phyloP scores from a whole-genome alignment of 2,888 invertebrate genomes.

The Pseudococcus viburni region DNA sequence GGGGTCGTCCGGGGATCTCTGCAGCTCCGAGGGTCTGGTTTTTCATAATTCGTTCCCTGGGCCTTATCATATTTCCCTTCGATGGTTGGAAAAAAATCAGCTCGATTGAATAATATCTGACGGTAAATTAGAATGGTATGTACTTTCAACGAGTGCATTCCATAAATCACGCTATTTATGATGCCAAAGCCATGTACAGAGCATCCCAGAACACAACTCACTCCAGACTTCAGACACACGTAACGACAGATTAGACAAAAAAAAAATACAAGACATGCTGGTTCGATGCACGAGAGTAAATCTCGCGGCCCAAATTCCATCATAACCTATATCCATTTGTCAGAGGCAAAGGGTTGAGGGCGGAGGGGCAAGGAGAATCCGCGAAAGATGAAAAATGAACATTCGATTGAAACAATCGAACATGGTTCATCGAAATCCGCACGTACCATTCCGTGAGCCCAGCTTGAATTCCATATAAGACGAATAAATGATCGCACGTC shows the following conservation, averaged over 20 bases:
- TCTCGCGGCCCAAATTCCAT: conserved; percentile 41
- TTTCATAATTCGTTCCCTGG: neutral
- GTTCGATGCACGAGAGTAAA: neutral
- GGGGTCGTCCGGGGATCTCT: no score
- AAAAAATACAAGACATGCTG: neutral
- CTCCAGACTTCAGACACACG: neutral
- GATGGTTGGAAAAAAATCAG: neutral
- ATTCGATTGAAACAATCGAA: conserved; percentile 51
- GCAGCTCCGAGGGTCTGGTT: no score
- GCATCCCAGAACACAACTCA: no score
- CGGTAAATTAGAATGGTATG: conserved; percentile 36
- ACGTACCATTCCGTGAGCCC: neutral
- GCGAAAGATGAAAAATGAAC: conserved; percentile 18
- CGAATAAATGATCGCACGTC: conserved; percentile 29
- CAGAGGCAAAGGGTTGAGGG: neutral
- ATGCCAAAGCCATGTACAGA: no score
- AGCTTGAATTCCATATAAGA: conserved; percentile 34
- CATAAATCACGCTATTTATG: no score
- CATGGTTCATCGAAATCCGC: conserved; percentile 24
- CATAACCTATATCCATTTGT: conserved; percentile 51
- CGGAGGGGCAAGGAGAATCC: neutral
- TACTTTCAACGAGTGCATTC: neutral
- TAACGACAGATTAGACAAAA: neutral
- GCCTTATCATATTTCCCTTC: neutral
- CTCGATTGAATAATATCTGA: conserved; percentile 34